phyloP scores from a whole-genome alignment of 2,888 invertebrate species.

The Tricholauxania praeusta region DNA sequence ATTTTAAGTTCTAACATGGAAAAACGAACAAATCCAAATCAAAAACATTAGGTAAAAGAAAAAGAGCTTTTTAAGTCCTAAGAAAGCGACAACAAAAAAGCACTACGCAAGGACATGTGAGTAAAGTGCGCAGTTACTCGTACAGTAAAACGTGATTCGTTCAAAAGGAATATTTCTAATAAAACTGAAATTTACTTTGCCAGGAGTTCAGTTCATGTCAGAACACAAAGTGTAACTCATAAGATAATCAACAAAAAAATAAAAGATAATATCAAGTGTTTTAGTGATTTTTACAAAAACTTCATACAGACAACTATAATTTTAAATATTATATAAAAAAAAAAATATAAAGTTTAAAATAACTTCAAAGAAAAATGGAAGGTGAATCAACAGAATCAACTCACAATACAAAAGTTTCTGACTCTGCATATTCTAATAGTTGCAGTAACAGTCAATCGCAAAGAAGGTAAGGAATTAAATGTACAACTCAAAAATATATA shows the following conservation, averaged over 20 bases:
- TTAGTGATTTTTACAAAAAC: not conserved
- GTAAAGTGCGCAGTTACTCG: constrained; percentile 1
- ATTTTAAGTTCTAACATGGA: too few relatives aligned
- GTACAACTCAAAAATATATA: too few relatives aligned
- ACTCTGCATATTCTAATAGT: constrained; percentile 86
- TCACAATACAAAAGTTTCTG: constrained; percentile 72
- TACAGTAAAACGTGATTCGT: constrained; percentile 22
- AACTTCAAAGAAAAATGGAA: constrained; percentile 55
- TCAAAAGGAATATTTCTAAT: not conserved
- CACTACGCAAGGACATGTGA: constrained; percentile 1
- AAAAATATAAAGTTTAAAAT: not conserved
- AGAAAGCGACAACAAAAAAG: not conserved
- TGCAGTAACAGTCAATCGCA: constrained; percentile 87
- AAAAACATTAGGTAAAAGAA: too few relatives aligned
- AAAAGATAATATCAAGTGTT: not conserved
- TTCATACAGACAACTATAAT: too few relatives aligned
- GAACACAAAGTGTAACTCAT: not conserved
- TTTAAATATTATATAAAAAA: constrained; percentile 13
- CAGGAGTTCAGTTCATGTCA: constrained; percentile 14
- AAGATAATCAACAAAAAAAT: not conserved
- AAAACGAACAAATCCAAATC: too few relatives aligned
- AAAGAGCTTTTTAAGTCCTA: not conserved
- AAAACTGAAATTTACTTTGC: not conserved
- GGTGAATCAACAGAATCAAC: constrained; percentile 64
- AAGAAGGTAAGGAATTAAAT: constrained; percentile 72